Evolutionary conservation across 2,797 vertebrate genomes (phyloP), one percentile per base, ranked within the genome.

Genomic region (Lagodon rhomboides): DNA sequence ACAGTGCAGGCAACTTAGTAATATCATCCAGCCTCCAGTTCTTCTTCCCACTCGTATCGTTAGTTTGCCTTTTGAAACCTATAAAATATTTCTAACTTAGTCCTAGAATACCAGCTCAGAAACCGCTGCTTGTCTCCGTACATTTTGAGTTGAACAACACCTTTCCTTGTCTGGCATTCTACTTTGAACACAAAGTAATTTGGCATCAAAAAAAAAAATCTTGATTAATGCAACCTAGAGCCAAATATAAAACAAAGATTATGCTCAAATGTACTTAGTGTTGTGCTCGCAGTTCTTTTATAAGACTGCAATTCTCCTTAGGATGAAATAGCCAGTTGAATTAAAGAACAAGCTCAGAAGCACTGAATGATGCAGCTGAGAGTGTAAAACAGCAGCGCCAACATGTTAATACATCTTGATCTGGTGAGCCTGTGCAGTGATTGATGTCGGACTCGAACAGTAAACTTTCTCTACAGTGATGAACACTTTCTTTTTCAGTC

Each of bases 121-220:
- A 11, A 66, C 1, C 68, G 58, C 65, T 38, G 58, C 66, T 68
- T 2, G 44, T 80, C 49, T 81, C n/a, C 1, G 64, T 23, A 82
- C 27, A 73, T 75, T 44, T 78, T 78, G 50, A 49, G 56, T 55
- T 46, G 27, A 77, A 69, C 65, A 66, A 54, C 62, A 68, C 44
- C 49, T 62, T 68, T 75, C 63, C 38, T 72, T 68, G 62, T 83
- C 69, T 85, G 73, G 41, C 55, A 77, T 81, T 86, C 43, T 7
- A 55, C 80, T 82, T 9, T 59, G 38, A 64, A 55, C 13, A 68
- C 65, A 22, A 88, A 55, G 54, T 91, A 54, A 41, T 74, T 62
- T 66, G 62, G 65, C 67, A 84, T 49, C 54, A 73, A 75, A 58
- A 30, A 30, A 34, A 8, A 34, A 34, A 30, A 3, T 27, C 3